Base-by-base conservation (phyloP, 2,888 invertebrate species). In the Lepidocyrtinus sp. region DNA sequence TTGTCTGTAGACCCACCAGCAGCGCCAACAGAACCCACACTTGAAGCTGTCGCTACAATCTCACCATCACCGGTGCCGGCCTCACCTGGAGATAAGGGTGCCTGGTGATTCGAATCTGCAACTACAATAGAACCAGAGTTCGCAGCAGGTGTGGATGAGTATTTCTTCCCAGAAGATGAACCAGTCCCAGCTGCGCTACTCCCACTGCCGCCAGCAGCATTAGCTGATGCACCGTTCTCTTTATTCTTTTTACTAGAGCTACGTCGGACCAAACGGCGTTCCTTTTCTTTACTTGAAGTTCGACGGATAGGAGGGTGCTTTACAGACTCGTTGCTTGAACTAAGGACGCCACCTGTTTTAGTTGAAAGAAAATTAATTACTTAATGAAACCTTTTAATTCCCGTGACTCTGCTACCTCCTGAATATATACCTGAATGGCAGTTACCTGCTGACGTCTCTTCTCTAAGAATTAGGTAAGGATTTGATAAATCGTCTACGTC, bases 221-320 rank as follows among this genome's bases (percentile, higher is more conserved):
- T 63, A 1, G 62, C 73, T 1, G 77, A 75, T 74, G 88, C 88
- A 26, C 90, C 90, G 83, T 90, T 90, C 83, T 90, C 90, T 86
- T 91, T 91, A 86, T 91, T 90, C 74, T 90, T 89, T 55, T 90
- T 89, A 19, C 90, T 90, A 21, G 90, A 90, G 78, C 90, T 90
- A 17, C 91, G 89, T 59, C 90, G 89, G n/a, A 90, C 87, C 45
- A 88, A 86, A 50, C 88, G 87, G 15, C 90, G 88, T 1, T 89
- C 89, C 81, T 90, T 90, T 80, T 90, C 90, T 78, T 90, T 88
- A 50, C 90, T 90, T 0, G 90, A 90, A 1, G 89, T 89, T 67
- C 90, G 88, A 75, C 92, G 91, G 22, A 74, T 91, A 88, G 87
- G 91, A 90, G 77, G 91, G 90, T 85, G 92, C 88, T 91, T 92